Base-by-base conservation (phyloP, 2,113 vertebrate species). In the human (Homo sapiens) region DNA sequence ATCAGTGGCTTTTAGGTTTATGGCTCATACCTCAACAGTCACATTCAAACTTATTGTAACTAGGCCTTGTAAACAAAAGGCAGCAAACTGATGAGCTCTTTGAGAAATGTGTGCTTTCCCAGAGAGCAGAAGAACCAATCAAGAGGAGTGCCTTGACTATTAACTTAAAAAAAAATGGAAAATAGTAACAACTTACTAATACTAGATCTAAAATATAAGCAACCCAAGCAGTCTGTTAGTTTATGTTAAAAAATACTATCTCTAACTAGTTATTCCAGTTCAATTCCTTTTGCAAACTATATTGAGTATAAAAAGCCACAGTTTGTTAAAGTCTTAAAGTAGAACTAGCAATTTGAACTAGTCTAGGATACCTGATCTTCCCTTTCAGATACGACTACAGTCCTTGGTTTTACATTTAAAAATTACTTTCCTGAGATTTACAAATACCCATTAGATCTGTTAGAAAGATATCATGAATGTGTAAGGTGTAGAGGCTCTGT, bases 61-160 rank as follows among this genome's bases (percentile, higher is more conserved):
- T 83, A 64, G 92, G 17, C 11, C 72, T 95, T 96, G 50, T 92
- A 90, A 87, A 96, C 66, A 0, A 86, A 96, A 98, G n/a, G 38
- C 40, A 96, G 72, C 13, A 72, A 73, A 64, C 43, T 50, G 64
- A 94, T 22, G 85, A 78, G 52, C 2, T 68, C 61, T 72, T 91
- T 85, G 86, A 87, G 82, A 30, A 92, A 92, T 80, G 43, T 59
- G 13, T 88, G n/a, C n/a, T 59, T 88, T 45, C 17, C 30, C 38
- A 45, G 87, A 92, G 5, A 92, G 30, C 45, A 30, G 59, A 72
- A 43, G 38, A 57, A 22, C 18, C 50, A 92, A 86, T 93, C 22
- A 52, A 89, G 48, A 88, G 4, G 38, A 43, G 11, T 70, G n/a
- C 30, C 8, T 85, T 57, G 22, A 81, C 45, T 70, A 61, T 17